Evolutionary conservation across 2,797 vertebrate species (phyloP).

Genomic region (Hippocampus kuda): DNA sequence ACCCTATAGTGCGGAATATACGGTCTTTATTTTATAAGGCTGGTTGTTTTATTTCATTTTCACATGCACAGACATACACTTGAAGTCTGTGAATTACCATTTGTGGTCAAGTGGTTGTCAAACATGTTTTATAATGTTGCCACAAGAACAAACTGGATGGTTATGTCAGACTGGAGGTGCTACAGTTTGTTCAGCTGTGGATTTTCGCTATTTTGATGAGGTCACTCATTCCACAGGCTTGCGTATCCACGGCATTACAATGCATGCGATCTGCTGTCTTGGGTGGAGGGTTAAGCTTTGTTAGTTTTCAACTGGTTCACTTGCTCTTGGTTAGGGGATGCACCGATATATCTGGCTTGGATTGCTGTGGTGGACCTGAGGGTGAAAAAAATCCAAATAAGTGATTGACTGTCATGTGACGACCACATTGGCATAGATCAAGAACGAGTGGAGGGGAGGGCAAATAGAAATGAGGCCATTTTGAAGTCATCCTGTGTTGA

Average conservation of each 20-base stretch:
- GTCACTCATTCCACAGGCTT: constrained; percentile 44
- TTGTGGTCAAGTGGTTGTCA: background rate
- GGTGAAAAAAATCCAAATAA: background rate
- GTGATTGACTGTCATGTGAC: background rate
- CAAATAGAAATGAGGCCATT: background rate
- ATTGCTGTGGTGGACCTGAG: background rate
- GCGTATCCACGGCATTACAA: constrained; percentile 23
- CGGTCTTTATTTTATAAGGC: background rate
- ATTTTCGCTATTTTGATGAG: constrained; percentile 11
- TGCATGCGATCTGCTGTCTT: constrained; percentile 33
- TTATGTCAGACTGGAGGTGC: background rate
- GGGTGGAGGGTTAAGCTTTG: constrained; percentile 37
- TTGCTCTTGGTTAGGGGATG: constrained; percentile 35
- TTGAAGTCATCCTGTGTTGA: background rate
- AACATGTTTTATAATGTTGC: constrained; percentile 10
- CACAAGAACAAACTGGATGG: background rate
- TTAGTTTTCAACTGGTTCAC: constrained; percentile 37
- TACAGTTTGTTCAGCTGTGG: constrained; percentile 5
- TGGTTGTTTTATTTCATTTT: background rate
- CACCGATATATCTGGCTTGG: constrained; percentile 16
- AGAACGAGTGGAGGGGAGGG: background rate
- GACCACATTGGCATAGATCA: background rate
- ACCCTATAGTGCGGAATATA: too few relatives aligned
- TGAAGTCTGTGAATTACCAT: background rate
- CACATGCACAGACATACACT: background rate